A percentile compares a stretch with the other conserved stretches of the same genome.
These are phyloP conservation scores for Pogona vitticeps DNA, from an alignment of 2,113 vertebrate genomes.

Conservation along the genomic window DNA sequence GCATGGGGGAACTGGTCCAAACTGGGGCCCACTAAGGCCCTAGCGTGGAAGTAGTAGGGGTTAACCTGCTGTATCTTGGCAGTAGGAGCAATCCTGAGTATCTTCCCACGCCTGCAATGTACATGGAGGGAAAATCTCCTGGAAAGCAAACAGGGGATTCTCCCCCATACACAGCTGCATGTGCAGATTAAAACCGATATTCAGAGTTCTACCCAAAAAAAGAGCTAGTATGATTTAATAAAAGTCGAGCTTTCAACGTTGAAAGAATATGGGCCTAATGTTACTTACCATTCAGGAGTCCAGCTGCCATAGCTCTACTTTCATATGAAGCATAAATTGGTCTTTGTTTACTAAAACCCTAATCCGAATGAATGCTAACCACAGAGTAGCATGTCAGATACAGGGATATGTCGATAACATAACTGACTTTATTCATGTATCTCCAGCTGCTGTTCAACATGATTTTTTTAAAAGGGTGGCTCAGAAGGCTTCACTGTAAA, in stretches of 20 bases:
- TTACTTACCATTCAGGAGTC: neutral
- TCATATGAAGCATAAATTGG: neutral
- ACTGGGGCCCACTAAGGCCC: neutral
- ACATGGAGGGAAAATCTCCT: neutral
- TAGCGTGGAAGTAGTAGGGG: neutral
- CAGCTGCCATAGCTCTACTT: neutral
- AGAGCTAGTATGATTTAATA: neutral
- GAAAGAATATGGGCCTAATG: neutral
- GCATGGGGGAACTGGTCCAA: neutral
- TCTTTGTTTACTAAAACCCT: slow-evolving; percentile 36
- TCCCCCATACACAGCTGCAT: neutral
- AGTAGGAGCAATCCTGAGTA: neutral
- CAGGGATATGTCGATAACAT: slow-evolving; percentile 45
- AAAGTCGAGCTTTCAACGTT: neutral
- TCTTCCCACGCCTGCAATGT: neutral
- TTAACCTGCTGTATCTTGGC: neutral
- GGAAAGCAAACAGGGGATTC: neutral
- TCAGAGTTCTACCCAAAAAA: neutral
- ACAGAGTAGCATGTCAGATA: slow-evolving; percentile 53
- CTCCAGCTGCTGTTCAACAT: slow-evolving; percentile 44
- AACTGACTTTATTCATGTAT: slow-evolving; percentile 23
- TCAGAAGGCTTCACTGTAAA: slow-evolving; percentile 28
- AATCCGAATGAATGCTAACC: slow-evolving; percentile 44
- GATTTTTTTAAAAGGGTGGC: slow-evolving; percentile 37
- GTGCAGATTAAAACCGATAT: neutral